phyloP scores from a whole-genome alignment of 2,888 invertebrate genomes.

The Chymomyza amoena region DNA sequence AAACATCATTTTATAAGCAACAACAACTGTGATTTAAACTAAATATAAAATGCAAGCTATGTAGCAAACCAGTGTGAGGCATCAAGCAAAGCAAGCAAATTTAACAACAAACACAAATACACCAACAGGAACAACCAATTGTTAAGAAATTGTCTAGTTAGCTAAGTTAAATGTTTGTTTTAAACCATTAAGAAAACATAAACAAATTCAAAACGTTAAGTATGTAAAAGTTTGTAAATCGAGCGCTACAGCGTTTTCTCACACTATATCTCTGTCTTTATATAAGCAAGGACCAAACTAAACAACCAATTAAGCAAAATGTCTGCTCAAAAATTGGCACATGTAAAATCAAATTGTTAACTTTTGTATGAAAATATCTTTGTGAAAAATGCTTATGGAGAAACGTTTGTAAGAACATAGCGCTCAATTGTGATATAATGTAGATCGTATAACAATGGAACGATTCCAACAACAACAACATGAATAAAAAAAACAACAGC shows the following conservation, averaged over 20 bases:
- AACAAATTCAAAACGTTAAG: conserved; percentile 26
- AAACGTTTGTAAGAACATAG: conserved; percentile 41
- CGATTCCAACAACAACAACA: conserved; percentile 28
- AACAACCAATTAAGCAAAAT: conserved; percentile 50
- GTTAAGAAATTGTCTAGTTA: conserved; percentile 72
- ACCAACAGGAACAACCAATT: conserved; percentile 35
- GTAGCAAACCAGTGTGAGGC: conserved; percentile 25
- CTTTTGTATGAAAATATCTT: conserved; percentile 57
- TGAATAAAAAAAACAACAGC: conserved; percentile 20
- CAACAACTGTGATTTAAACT: conserved; percentile 67
- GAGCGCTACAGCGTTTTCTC: not conserved
- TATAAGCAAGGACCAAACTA: conserved; percentile 13
- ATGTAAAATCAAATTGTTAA: conserved; percentile 56
- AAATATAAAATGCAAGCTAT: conserved; percentile 37
- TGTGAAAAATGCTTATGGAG: not conserved
- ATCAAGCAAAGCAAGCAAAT: conserved; percentile 44
- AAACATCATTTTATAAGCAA: conserved; percentile 43
- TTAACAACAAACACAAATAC: conserved; percentile 27
- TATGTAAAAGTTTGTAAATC: not conserved
- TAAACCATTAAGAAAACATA: conserved; percentile 38
- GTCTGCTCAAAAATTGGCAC: conserved; percentile 58
- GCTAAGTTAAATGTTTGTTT: conserved; percentile 56
- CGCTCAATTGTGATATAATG: conserved; percentile 62
- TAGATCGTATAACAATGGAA: conserved; percentile 21
- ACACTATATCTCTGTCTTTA: conserved; percentile 6